A percentile compares a stretch with the other conserved stretches of the same genome.
phyloP scores from a whole-genome alignment of 2,797 vertebrate species.

The Myotis findleyi region DNA sequence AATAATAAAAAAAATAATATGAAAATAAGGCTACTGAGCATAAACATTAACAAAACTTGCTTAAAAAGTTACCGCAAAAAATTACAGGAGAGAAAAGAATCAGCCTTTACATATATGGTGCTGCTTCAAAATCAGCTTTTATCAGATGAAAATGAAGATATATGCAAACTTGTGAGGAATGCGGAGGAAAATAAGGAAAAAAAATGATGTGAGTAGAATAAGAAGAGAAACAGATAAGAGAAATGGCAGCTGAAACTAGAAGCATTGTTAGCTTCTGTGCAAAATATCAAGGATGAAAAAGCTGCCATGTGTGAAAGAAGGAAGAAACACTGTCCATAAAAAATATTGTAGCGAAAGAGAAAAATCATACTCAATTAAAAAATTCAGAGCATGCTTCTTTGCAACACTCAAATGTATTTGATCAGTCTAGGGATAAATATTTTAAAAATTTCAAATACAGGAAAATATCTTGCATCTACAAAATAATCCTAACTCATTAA shows the following conservation, averaged over 20 bases:
- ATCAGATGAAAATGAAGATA: background rate
- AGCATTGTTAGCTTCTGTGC: background rate
- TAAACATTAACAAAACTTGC: background rate
- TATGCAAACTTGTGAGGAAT: background rate
- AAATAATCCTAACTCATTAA: constrained; percentile 3
- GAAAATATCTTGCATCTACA: background rate
- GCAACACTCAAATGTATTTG: background rate
- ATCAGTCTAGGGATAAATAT: background rate
- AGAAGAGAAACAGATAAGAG: background rate
- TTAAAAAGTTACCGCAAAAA: constrained; percentile 21
- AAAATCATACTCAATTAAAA: background rate
- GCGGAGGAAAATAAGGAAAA: background rate
- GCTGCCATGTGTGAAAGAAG: background rate
- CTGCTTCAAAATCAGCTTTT: constrained; percentile 38
- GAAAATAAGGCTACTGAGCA: constrained; percentile 51
- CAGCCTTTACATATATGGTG: background rate
- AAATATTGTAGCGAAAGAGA: background rate
- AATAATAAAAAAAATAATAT: constrained; percentile 40
- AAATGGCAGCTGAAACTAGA: background rate
- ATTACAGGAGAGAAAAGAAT: background rate
- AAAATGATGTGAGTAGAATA: background rate
- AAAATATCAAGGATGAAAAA: background rate
- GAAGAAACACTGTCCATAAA: background rate
- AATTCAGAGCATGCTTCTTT: background rate
- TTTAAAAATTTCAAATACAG: background rate